phyloP scores from a whole-genome alignment of 2,888 invertebrate genomes.

The Mactromeris polynyma region DNA sequence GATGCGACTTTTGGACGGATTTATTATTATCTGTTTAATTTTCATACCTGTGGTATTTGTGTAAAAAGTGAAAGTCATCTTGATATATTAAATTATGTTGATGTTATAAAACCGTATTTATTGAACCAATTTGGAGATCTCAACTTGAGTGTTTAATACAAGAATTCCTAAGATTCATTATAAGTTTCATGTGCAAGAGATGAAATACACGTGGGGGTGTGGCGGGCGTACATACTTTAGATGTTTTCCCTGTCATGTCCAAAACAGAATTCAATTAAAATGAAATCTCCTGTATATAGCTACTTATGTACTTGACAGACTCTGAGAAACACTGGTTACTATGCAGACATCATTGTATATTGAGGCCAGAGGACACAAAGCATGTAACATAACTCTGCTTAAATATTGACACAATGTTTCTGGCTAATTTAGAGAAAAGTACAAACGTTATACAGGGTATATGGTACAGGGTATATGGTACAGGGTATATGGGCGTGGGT shows the following conservation, averaged over 20 bases:
- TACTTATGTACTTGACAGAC: background rate
- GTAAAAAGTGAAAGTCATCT: constrained; percentile 22
- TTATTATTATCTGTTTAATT: background rate
- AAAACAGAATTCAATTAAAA: constrained; percentile 1
- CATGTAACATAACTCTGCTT: constrained; percentile 1
- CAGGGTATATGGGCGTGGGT: background rate
- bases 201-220: background rate
- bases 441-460: background rate
- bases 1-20: constrained; percentile 6
- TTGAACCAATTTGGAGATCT: background rate
- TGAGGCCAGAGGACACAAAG: background rate
- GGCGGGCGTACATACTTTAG: background rate
- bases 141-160: background rate
- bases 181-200: background rate
- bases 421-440: constrained; percentile 13
- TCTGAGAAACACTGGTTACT: background rate
- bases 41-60: background rate
- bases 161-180: background rate
- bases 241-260: background rate
- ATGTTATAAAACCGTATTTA: background rate
- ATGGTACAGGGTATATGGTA: background rate
- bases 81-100: background rate
- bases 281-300: background rate
- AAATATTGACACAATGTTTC: constrained; percentile 4
- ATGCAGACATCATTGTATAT: background rate